Percentiles rank a stretch among this genome's conserved stretches.
Evolutionary conservation across 30 jellyfish, hydroid and myxozoan genomes (phyloP).

Genomic region (Aurelia aurita complex sp. Pacific): DNA sequence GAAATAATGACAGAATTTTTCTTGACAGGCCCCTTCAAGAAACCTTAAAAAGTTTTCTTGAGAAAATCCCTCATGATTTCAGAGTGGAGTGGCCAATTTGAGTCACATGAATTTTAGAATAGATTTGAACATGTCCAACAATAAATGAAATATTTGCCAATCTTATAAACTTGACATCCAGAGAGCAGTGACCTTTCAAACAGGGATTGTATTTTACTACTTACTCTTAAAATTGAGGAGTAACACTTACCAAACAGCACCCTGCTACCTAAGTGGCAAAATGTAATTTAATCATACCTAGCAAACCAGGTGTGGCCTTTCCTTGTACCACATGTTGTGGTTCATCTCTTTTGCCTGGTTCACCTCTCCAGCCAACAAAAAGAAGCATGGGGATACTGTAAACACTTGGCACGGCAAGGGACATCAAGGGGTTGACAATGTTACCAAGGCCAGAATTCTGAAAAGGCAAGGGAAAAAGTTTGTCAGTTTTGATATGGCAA

Average conservation of each 20-base stretch:
- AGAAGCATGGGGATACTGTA: constrained; percentile 98
- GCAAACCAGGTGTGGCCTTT: constrained; percentile 98
- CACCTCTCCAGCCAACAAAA: constrained; percentile 99
- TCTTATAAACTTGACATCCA: too few species aligned
- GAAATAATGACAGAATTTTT: too few species aligned
- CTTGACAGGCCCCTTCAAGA: too few species aligned
- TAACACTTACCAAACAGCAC: not conserved
- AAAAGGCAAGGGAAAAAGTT: not conserved
- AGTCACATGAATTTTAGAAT: too few species aligned
- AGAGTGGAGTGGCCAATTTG: too few species aligned
- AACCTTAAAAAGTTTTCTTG: too few species aligned
- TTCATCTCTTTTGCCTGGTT: constrained; percentile 99
- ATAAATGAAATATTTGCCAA: too few species aligned
- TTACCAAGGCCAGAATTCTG: constrained; percentile 99
- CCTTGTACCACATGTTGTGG: constrained; percentile 99
- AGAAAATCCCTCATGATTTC: too few species aligned
- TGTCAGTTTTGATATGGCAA: too few species aligned
- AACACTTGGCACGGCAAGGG: constrained; percentile 98
- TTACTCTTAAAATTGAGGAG: not conserved
- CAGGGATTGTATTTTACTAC: not conserved
- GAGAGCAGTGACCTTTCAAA: too few species aligned
- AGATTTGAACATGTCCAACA: too few species aligned
- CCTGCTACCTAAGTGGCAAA: too few species aligned
- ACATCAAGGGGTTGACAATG: constrained; percentile 97
- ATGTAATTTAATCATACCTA: constrained; percentile 61